A percentile compares a stretch with the other conserved stretches of the same genome.
Conservation (phyloP, 2,113 vertebrate species). For the Chauna torquata region DNA sequence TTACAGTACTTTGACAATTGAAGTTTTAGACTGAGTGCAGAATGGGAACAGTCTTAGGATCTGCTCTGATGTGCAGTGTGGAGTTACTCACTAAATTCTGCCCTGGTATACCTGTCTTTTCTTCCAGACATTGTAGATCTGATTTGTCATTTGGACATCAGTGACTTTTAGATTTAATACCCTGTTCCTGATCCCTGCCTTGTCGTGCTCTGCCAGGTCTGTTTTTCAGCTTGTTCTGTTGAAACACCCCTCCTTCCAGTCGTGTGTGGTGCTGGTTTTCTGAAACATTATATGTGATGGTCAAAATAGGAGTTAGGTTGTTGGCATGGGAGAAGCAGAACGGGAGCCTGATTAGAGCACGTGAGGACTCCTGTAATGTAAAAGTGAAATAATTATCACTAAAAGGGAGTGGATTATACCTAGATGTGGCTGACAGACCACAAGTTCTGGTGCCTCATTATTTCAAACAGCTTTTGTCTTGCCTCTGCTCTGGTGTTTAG, state of each 20-base stretch:
- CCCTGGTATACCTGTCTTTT: background rate
- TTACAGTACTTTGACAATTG: background rate
- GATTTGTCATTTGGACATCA: background rate
- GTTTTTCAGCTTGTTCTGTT: accelerated
- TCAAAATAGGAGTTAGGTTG: background rate
- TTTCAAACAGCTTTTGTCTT: background rate
- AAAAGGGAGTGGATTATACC: background rate
- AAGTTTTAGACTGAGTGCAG: background rate
- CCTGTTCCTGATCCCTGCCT: background rate
- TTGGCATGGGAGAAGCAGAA: background rate
- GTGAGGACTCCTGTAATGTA: background rate
- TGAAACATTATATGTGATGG: background rate
- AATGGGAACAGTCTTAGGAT: background rate
- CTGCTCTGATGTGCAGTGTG: background rate
- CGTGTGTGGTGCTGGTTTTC: background rate
- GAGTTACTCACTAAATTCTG: background rate
- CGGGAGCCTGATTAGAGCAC: background rate
- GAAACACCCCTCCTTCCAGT: background rate
- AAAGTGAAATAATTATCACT: background rate
- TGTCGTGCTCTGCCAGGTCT: background rate
- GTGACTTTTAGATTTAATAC: background rate
- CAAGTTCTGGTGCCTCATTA: background rate
- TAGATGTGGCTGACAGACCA: background rate
- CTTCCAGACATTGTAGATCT: background rate
- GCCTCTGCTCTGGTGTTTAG: background rate